These are phyloP conservation scores for Porites rus DNA, from an alignment of 92 coral and sea anemone genomes.

Conservation along the genomic window DNA sequence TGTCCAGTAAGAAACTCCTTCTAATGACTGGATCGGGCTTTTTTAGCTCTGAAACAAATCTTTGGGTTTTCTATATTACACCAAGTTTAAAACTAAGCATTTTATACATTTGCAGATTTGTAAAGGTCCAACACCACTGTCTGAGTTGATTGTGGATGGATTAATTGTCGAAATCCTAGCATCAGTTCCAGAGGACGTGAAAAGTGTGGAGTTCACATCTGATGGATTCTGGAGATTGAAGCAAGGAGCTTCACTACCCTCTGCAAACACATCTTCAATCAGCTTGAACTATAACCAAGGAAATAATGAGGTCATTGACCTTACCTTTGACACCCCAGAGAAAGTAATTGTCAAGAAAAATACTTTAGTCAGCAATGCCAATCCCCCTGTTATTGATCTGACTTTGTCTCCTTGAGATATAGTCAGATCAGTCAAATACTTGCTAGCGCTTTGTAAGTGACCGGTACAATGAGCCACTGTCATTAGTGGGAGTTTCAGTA, in stretches of 20 bases:
- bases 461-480: too few species aligned
- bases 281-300: neutral
- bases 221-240: constrained; percentile 22
- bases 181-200: constrained; percentile 29
- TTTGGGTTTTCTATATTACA: too few species aligned
- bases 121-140: constrained; percentile 18
- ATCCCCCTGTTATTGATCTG: constrained; percentile 35
- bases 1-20: too few species aligned
- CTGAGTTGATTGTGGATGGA: constrained; percentile 35
- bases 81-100: too few species aligned
- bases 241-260: neutral
- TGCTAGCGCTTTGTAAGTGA: too few species aligned
- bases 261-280: neutral
- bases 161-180: constrained; percentile 16
- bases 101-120: constrained; percentile 20
- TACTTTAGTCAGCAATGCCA: neutral
- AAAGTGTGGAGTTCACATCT: constrained; percentile 40
- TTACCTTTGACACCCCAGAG: constrained; percentile 33
- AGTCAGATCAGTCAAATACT: too few species aligned
- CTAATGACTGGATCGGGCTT: too few species aligned
- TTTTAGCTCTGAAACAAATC: too few species aligned
- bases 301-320: constrained; percentile 30
- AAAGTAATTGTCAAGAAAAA: constrained; percentile 8
- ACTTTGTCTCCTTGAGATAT: constrained; percentile 22
- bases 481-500: too few species aligned